Evolutionary conservation across 2,113 vertebrate genomes (phyloP).

Genomic region (Pteruthius melanotis): DNA sequence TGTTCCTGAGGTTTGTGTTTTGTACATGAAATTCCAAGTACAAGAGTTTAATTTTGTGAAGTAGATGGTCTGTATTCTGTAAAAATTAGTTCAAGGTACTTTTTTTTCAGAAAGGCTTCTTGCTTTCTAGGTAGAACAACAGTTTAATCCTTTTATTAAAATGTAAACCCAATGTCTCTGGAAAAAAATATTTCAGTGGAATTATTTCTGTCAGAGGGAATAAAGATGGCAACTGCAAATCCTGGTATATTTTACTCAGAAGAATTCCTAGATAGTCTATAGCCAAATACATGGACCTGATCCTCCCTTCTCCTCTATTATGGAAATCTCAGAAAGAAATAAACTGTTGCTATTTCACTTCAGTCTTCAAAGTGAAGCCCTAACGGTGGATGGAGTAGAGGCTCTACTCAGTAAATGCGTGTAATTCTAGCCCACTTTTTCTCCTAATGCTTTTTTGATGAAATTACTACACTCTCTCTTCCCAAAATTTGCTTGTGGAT

Average conservation of each 20-base stretch:
- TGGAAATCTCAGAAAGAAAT: not conserved
- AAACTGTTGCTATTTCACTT: not conserved
- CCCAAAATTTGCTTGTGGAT: not conserved
- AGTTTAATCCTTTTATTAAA: not conserved
- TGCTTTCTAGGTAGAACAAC: slow-evolving; percentile 42
- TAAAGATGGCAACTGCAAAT: not conserved
- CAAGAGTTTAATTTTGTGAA: not conserved
- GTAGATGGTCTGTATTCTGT: slow-evolving; percentile 4
- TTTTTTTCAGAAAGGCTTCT: not conserved
- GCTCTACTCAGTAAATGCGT: not conserved
- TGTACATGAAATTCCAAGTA: slow-evolving; percentile 19
- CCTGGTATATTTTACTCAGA: not conserved
- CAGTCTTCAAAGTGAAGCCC: not conserved
- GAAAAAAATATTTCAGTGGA: not conserved
- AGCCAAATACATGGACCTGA: not conserved
- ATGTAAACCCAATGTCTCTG: not conserved
- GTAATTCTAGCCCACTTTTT: not conserved
- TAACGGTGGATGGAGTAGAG: not conserved
- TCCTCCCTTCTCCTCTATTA: not conserved
- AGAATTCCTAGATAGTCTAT: not conserved
- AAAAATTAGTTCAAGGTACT: slow-evolving; percentile 24
- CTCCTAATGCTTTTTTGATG: not conserved
- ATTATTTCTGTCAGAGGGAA: not conserved
- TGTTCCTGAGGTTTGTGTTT: not conserved
- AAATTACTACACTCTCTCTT: not conserved